These are phyloP conservation scores for Himalopsyche tibetana DNA, from an alignment of 2,888 invertebrate species.

Conservation along the genomic window DNA sequence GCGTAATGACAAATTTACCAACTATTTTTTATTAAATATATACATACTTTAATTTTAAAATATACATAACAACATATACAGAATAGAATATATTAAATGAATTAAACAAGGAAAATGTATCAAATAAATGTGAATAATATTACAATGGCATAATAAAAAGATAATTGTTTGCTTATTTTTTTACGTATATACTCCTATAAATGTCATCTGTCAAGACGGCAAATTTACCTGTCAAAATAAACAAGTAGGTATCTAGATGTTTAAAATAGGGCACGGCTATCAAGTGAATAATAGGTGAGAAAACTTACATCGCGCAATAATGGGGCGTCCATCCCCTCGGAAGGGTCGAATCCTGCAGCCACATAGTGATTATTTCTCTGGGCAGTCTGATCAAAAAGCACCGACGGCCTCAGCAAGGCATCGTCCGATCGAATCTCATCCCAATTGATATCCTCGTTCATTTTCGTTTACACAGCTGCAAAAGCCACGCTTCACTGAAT, in stretches of 20 bases:
- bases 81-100: too few relatives aligned
- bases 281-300: conserved; percentile 32
- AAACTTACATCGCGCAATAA: conserved; percentile 69
- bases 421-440: conserved; percentile 65
- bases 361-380: conserved; percentile 55
- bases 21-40: too few relatives aligned
- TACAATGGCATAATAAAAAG: too few relatives aligned
- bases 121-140: too few relatives aligned
- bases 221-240: conserved; percentile 1
- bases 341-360: conserved; percentile 55
- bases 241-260: background rate
- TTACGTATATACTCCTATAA: background rate
- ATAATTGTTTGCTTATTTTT: too few relatives aligned
- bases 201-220: conserved; percentile 29
- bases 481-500: conserved; percentile 1
- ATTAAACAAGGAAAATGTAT: too few relatives aligned
- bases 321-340: conserved; percentile 69
- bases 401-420: conserved; percentile 56
- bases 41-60: too few relatives aligned
- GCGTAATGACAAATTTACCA: too few relatives aligned
- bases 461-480: conserved; percentile 51
- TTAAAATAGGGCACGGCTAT: too few relatives aligned
- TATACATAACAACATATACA: too few relatives aligned
- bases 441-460: conserved; percentile 65
- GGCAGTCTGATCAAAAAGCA: conserved; percentile 54